Conservation (phyloP, 2,888 invertebrate species). For the Tortrix viridana region DNA sequence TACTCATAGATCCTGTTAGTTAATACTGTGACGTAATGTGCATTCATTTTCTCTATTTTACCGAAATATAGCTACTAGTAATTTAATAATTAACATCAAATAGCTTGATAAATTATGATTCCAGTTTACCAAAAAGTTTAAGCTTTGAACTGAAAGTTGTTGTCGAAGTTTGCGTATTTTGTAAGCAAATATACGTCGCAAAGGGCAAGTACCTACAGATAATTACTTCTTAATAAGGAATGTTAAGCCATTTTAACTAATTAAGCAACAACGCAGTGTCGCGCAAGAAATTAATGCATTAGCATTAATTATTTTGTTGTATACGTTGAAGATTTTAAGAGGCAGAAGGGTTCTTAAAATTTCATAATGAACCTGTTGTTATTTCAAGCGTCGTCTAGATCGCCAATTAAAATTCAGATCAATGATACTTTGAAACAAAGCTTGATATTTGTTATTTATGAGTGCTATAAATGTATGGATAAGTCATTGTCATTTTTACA, state of each 20-base stretch:
- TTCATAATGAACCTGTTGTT: neutral
- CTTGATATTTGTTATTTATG: too few species aligned
- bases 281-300: slow-evolving; percentile 55
- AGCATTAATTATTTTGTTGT: slow-evolving; percentile 63
- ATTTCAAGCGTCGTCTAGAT: neutral
- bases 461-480: slow-evolving; percentile 2
- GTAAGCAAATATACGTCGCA: slow-evolving; percentile 53
- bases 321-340: slow-evolving; percentile 56
- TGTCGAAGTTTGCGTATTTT: slow-evolving; percentile 55
- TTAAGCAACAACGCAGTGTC: slow-evolving; percentile 47
- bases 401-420: neutral
- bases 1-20: too few species aligned
- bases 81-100: slow-evolving; percentile 7
- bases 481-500: slow-evolving; percentile 49
- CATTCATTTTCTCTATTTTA: too few species aligned
- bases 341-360: slow-evolving; percentile 48
- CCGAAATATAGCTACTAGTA: too few species aligned
- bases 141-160: slow-evolving; percentile 35
- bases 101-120: slow-evolving; percentile 25
- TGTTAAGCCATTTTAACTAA: slow-evolving; percentile 70
- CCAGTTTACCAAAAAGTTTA: slow-evolving; percentile 31
- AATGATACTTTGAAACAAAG: neutral
- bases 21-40: too few species aligned
- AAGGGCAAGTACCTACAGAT: slow-evolving; percentile 47
- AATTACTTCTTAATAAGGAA: slow-evolving; percentile 62